Percentiles rank a stretch among this genome's conserved stretches.
phyloP scores from a whole-genome alignment of 1,140 invertebrate species.

The Caenorhabditis latens region DNA sequence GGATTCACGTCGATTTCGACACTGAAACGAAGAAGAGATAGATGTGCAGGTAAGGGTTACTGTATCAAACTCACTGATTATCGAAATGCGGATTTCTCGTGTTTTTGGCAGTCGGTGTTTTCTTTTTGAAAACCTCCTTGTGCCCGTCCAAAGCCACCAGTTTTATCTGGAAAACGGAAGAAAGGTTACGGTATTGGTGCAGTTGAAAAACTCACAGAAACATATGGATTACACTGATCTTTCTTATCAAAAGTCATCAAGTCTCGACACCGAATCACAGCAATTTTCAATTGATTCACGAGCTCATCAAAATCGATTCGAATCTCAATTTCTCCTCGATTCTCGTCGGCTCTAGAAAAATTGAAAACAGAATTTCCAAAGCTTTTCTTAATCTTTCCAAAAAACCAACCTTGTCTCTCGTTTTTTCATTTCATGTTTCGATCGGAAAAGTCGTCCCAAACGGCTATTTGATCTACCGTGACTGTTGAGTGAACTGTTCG shows the following conservation, averaged over 20 bases:
- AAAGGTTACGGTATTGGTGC: no score
- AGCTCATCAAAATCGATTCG: slow-evolving; percentile 69
- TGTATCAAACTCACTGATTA: slow-evolving; percentile 64
- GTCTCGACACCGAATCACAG: slow-evolving; percentile 40
- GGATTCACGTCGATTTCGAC: slow-evolving; percentile 74
- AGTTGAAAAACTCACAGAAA: slow-evolving; percentile 27
- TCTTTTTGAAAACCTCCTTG: slow-evolving; percentile 55
- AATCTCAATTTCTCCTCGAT: slow-evolving; percentile 66
- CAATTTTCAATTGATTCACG: slow-evolving; percentile 68
- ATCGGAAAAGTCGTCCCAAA: slow-evolving; percentile 47
- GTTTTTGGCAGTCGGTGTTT: slow-evolving; percentile 58
- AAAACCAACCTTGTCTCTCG: slow-evolving; percentile 38
- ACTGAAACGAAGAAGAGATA: slow-evolving; percentile 65
- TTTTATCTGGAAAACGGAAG: background rate
- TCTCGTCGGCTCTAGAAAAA: slow-evolving; percentile 14
- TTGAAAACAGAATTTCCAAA: slow-evolving; percentile 16
- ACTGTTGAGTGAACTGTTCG: slow-evolving; percentile 47
- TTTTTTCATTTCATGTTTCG: slow-evolving; percentile 62
- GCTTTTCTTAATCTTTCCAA: background rate
- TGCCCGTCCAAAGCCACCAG: slow-evolving; percentile 29
- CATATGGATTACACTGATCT: slow-evolving; percentile 54
- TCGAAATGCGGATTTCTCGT: slow-evolving; percentile 72
- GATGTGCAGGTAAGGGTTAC: background rate
- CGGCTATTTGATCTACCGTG: slow-evolving; percentile 56
- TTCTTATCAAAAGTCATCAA: slow-evolving; percentile 58